Conservation (phyloP, 2,888 invertebrate species). For the Polylopha cassiicola region DNA sequence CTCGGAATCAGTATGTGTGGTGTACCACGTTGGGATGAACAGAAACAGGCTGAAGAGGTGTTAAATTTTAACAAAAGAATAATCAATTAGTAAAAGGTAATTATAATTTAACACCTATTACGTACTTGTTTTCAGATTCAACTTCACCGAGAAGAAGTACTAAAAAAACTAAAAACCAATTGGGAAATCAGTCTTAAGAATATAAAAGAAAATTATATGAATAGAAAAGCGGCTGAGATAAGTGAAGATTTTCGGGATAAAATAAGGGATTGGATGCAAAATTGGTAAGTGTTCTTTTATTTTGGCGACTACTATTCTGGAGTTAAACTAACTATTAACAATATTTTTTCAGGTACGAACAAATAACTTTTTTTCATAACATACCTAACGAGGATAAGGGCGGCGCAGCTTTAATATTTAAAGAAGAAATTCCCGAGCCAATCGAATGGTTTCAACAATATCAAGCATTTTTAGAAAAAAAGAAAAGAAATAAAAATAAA, state of each 20-base stretch:
- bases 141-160: slow-evolving; percentile 19
- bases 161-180: slow-evolving; percentile 34
- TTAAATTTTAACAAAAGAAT: not conserved
- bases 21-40: slow-evolving; percentile 23
- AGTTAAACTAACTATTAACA: not conserved
- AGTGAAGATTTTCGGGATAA: slow-evolving; percentile 47
- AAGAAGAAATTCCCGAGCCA: slow-evolving; percentile 46
- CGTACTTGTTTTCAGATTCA: slow-evolving; percentile 29
- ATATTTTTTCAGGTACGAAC: slow-evolving; percentile 42
- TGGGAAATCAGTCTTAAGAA: no score
- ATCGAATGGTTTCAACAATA: slow-evolving; percentile 50
- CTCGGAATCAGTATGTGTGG: slow-evolving; percentile 39
- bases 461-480: slow-evolving; percentile 35
- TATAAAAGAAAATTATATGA: slow-evolving; percentile 36
- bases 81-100: not conserved
- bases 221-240: slow-evolving; percentile 34
- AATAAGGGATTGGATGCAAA: slow-evolving; percentile 52
- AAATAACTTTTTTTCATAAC: slow-evolving; percentile 46
- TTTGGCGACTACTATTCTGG: not conserved
- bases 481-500: slow-evolving; percentile 45
- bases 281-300: slow-evolving; percentile 40
- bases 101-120: no score
- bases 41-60: slow-evolving; percentile 37
- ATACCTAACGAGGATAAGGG: slow-evolving; percentile 45
- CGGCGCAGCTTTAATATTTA: slow-evolving; percentile 45